Conservation (phyloP, 2,113 vertebrate species). For the Columba livia region DNA sequence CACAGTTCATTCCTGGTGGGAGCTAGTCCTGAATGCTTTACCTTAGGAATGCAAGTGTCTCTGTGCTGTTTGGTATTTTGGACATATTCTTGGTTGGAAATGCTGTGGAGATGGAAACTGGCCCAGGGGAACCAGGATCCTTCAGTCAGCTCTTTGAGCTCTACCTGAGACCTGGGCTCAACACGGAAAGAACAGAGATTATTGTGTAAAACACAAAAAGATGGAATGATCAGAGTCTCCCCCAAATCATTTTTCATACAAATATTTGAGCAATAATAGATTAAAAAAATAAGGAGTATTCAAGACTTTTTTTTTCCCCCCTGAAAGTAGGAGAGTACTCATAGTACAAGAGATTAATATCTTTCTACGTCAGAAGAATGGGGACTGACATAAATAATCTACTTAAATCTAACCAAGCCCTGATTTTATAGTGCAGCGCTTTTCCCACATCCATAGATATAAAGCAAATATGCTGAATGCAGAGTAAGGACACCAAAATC, state of each 20-base stretch:
- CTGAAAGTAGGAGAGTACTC: background rate
- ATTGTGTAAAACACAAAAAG: background rate
- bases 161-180: background rate
- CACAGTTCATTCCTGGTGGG: background rate
- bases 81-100: background rate
- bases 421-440: background rate
- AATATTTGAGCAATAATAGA: background rate
- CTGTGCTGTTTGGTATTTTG: accelerated
- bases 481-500: background rate
- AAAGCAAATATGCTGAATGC: background rate
- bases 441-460: background rate
- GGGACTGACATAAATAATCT: background rate
- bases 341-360: too few species aligned
- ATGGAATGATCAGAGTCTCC: background rate
- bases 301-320: background rate
- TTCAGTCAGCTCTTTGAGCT: background rate
- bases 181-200: background rate
- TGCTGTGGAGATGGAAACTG: background rate
- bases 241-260: background rate
- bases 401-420: background rate
- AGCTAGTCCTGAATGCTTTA: background rate
- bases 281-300: background rate
- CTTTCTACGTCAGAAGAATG: background rate
- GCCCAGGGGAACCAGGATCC: accelerated
- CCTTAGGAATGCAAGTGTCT: background rate